These are phyloP conservation scores for Mus spicilegus DNA, from an alignment of 2,113 vertebrate genomes.

Conservation along the genomic window DNA sequence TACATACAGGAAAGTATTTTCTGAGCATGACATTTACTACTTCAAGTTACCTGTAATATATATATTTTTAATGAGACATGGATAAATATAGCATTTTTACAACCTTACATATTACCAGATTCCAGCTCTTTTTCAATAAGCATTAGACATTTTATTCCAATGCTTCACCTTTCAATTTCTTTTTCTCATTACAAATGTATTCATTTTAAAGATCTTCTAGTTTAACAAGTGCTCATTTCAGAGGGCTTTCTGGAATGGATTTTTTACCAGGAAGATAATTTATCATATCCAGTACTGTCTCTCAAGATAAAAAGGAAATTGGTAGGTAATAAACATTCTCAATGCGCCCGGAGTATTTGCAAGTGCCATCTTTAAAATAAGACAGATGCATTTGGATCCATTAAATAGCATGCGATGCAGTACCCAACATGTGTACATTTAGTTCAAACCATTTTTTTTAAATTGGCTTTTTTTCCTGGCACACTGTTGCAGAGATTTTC, in stretches of 20 bases:
- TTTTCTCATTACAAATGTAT: slow-evolving; percentile 76
- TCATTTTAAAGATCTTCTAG: slow-evolving; percentile 75
- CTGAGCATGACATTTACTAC: neutral
- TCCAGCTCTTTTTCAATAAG: slow-evolving; percentile 38
- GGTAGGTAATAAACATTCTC: slow-evolving; percentile 76
- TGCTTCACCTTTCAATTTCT: slow-evolving; percentile 69
- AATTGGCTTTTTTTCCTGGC: slow-evolving; percentile 43
- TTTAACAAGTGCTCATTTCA: slow-evolving; percentile 75
- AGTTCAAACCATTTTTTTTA: neutral
- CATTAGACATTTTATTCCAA: slow-evolving; percentile 59
- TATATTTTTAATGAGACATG: slow-evolving; percentile 21
- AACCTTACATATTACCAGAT: slow-evolving; percentile 39
- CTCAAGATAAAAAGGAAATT: slow-evolving; percentile 74
- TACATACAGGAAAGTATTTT: neutral
- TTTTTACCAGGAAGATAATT: slow-evolving; percentile 75
- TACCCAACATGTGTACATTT: slow-evolving; percentile 17
- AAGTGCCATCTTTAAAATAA: slow-evolving; percentile 69
- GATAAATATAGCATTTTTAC: slow-evolving; percentile 55
- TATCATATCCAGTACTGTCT: slow-evolving; percentile 72
- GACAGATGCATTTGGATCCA: neutral
- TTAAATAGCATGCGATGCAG: neutral
- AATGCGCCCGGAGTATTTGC: slow-evolving; percentile 45
- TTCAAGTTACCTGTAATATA: neutral
- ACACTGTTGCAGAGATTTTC: neutral
- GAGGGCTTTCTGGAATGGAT: slow-evolving; percentile 65